These are phyloP conservation scores for Globia sparganii DNA, from an alignment of 2,888 invertebrate species.

Conservation along the genomic window DNA sequence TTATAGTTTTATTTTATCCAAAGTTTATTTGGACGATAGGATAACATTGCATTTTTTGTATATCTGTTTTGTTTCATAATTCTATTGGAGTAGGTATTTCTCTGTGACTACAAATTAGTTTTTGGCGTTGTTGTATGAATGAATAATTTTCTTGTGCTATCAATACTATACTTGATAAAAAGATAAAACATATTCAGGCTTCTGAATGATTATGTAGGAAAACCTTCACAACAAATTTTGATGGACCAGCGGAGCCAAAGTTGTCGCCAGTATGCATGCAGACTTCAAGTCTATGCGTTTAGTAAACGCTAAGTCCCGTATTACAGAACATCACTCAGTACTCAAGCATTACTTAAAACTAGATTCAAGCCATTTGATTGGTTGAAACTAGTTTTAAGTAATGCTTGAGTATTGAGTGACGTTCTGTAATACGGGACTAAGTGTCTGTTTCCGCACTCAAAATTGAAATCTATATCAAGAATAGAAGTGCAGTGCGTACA, in stretches of 20 bases:
- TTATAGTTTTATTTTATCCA: constrained; percentile 53
- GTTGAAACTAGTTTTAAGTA: too few species aligned
- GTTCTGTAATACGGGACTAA: too few species aligned
- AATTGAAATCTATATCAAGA: constrained; percentile 11
- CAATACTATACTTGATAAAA: constrained; percentile 18
- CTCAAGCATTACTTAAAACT: too few species aligned
- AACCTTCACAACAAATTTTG: not conserved
- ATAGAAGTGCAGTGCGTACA: not conserved
- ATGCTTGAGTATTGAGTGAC: too few species aligned
- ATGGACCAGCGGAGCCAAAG: not conserved
- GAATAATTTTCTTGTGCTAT: constrained; percentile 41
- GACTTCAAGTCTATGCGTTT: not conserved
- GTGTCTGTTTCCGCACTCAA: not conserved
- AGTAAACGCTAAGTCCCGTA: not conserved
- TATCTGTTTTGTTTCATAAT: constrained; percentile 24
- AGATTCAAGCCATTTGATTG: too few species aligned
- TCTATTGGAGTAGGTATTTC: not conserved
- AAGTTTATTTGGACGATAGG: constrained; percentile 48
- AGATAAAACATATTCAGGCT: constrained; percentile 24
- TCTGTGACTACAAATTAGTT: not conserved
- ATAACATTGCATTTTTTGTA: constrained; percentile 25
- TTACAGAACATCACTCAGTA: too few species aligned
- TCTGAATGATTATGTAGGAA: not conserved
- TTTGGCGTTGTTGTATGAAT: constrained; percentile 23
- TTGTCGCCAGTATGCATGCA: not conserved